phyloP scores from a whole-genome alignment of 2,113 vertebrate species.

The Aplodontia rufa region DNA sequence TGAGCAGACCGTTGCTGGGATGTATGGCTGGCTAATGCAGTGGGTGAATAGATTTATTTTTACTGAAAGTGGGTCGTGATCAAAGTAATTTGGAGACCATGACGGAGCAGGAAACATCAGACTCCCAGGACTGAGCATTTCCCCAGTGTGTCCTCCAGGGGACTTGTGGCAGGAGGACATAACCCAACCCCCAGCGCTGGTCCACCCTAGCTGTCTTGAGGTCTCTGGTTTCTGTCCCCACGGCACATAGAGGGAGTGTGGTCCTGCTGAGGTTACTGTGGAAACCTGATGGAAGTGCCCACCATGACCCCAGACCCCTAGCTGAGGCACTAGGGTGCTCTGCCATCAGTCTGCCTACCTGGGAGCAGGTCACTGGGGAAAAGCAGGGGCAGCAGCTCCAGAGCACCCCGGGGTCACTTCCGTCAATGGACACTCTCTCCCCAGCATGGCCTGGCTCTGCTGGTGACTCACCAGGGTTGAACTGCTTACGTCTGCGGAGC shows the following conservation, averaged over 20 bases:
- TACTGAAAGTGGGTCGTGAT: accelerated
- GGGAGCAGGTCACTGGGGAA: background rate
- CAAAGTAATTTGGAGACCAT: background rate
- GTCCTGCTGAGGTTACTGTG: background rate
- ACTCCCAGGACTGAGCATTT: accelerated
- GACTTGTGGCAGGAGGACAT: background rate
- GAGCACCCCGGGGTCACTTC: accelerated
- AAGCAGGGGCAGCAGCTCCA: background rate
- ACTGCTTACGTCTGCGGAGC: background rate
- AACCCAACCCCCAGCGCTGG: background rate
- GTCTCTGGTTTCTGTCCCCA: background rate
- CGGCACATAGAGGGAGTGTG: accelerated
- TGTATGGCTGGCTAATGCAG: background rate
- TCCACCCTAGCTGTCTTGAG: background rate
- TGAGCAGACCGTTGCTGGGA: too few relatives aligned
- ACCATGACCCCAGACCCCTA: too few relatives aligned
- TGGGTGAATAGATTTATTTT: background rate
- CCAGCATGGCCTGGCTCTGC: accelerated
- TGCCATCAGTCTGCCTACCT: too few relatives aligned
- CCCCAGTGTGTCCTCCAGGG: background rate
- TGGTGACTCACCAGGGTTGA: background rate
- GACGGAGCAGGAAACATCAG: background rate
- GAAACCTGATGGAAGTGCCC: background rate
- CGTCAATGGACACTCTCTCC: too few relatives aligned
- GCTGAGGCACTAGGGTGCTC: too few relatives aligned